Base-by-base conservation (phyloP, 2,888 invertebrate genomes). In the Brenthis ino region DNA sequence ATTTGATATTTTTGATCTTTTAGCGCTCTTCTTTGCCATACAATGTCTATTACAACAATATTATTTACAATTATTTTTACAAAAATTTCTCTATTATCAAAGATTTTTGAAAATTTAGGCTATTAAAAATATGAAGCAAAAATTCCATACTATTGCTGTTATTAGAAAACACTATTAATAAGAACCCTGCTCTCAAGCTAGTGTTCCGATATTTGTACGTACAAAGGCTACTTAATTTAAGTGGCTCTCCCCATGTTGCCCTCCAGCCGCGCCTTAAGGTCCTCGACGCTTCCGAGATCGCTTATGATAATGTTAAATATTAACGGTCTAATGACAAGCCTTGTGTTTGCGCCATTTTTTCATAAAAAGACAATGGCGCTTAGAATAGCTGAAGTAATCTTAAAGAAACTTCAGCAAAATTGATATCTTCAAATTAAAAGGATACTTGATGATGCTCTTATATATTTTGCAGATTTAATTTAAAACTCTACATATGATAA, bases 161-260 rank as follows among this genome's bases (percentile, higher is more conserved):
- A 12, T 60, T 60, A 16, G 20, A 63, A 43, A n/a, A 53, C 43
- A 54, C 53, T 63, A 20, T 11, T 43, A 54, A 63, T 33, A 20
- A 63, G 63, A 53, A 51, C 51, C 43, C 63, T 63, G 54, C 63
- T 53, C 43, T 51, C 43, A 54, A 63, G 63, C 33, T 6, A 50
- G 51, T n/a, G 51, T n/a, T n/a, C 37, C 54, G 63, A 63, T 63
- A 63, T 63, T 63, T 63, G 63, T 63, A 67, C 53, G 51, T 65
- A 69, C 64, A 69, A 65, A 66, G 64, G 70, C 56, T 67, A 57
- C 66, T 80, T 80, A 81, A 82, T 80, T 80, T 80, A 80, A 83
- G 83, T 79, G 79, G 74, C 76, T 70, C 71, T 77, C 71, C 50
- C 57, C 54, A 60, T 64, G 57, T 53, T 57, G 65, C 63, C 55